These are phyloP conservation scores for Spea bombifrons DNA, from an alignment of 2,113 vertebrate genomes.

Conservation along the genomic window DNA sequence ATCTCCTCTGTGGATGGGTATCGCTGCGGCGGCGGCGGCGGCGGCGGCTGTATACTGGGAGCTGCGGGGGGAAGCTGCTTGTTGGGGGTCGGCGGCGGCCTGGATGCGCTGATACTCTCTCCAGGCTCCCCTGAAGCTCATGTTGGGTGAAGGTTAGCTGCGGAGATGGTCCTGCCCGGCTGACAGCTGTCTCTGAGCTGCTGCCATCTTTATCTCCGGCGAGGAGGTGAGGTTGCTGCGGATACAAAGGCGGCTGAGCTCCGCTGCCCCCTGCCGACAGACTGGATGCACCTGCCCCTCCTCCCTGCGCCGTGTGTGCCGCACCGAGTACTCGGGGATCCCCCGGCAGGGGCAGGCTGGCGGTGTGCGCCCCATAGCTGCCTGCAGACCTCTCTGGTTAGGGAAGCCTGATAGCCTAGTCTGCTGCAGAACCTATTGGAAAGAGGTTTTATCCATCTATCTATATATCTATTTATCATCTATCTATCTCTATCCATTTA, in stretches of 20 bases:
- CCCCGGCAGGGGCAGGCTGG: too few species aligned
- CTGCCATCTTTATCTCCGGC: conserved; percentile 68
- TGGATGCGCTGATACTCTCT: conserved; percentile 22
- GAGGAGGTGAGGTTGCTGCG: conserved; percentile 22
- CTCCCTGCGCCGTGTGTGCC: too few species aligned
- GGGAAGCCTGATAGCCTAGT: too few species aligned
- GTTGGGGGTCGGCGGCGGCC: conserved; percentile 12
- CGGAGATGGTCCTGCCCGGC: conserved; percentile 57
- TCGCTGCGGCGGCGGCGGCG: conserved; percentile 20
- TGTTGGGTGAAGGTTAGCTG: conserved; percentile 70
- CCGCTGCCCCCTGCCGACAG: conserved; percentile 59
- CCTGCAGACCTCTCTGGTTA: too few species aligned
- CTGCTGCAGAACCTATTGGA: too few species aligned
- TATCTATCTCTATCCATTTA: too few species aligned
- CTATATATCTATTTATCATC: too few species aligned
- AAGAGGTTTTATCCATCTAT: too few species aligned
- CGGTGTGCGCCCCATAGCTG: too few species aligned
- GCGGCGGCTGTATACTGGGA: conserved; percentile 29
- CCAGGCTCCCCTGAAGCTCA: conserved; percentile 39
- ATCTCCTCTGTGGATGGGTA: conserved; percentile 14
- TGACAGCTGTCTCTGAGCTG: conserved; percentile 66
- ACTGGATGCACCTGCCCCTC: rapidly evolving
- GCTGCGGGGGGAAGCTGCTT: conserved; percentile 10
- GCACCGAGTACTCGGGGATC: too few species aligned
- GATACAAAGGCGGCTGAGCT: conserved; percentile 51